A percentile compares a stretch with the other conserved stretches of the same genome.
These are phyloP conservation scores for Priapulus caudatus DNA, from an alignment of 2,888 invertebrate species.

Conservation along the genomic window DNA sequence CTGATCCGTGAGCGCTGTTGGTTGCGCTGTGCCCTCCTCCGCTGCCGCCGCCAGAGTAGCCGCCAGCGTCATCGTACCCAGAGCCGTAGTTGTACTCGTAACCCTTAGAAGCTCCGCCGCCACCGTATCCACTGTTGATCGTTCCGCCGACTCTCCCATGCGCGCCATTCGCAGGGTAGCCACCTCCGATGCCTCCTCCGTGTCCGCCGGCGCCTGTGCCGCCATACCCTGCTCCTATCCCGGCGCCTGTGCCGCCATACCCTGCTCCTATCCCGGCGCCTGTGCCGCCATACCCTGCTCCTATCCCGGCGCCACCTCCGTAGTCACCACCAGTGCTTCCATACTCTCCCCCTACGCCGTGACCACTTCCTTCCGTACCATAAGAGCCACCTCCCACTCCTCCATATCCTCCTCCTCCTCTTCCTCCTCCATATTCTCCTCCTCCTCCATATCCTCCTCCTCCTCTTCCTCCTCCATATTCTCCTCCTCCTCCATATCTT, in stretches of 20 bases:
- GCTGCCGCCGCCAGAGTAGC: neutral
- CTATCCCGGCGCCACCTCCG: neutral
- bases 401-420: neutral
- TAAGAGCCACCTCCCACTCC: neutral
- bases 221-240: neutral
- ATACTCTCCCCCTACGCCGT: neutral
- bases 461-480: neutral
- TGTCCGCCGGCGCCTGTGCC: neutral
- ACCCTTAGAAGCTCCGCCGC: neutral
- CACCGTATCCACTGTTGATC: slow-evolving; percentile 1
- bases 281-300: neutral
- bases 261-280: neutral
- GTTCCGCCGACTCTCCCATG: too few relatives aligned
- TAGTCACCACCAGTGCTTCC: neutral
- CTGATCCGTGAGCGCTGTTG: neutral
- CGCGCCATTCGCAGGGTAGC: too few relatives aligned
- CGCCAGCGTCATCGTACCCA: neutral
- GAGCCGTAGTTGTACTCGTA: slow-evolving; percentile 3
- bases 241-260: neutral
- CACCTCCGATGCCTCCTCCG: neutral
- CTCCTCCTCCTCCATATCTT: neutral
- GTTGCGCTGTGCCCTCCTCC: neutral
- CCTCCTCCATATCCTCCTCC: neutral
- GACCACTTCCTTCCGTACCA: neutral
- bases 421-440: neutral